Evolutionary conservation across 2,797 vertebrate genomes (phyloP).

Genomic region (Danio jaintianensis): DNA sequence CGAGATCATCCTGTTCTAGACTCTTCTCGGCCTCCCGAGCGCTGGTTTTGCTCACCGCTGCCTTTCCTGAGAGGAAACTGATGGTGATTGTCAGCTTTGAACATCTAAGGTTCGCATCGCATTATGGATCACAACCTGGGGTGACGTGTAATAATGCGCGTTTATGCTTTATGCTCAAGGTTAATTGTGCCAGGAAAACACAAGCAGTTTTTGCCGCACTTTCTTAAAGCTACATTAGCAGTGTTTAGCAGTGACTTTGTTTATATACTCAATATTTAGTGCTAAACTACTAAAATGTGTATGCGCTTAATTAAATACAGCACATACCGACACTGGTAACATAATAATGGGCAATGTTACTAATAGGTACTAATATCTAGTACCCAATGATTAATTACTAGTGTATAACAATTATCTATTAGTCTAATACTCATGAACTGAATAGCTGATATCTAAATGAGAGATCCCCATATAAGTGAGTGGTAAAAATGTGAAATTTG

Average conservation of each 20-base stretch:
- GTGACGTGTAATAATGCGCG: not conserved
- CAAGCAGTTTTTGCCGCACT: not conserved
- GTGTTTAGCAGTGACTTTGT: not conserved
- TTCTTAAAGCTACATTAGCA: not conserved
- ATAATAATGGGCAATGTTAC: too few relatives aligned
- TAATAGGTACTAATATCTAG: not conserved
- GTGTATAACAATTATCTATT: too few relatives aligned
- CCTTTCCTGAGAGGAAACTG: not conserved
- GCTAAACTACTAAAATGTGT: not conserved
- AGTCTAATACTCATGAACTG: too few relatives aligned
- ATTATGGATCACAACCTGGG: not conserved
- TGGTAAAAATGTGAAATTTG: too few relatives aligned
- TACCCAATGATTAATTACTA: too few relatives aligned
- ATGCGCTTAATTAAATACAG: not conserved
- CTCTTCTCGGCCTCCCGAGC: constrained; percentile 1
- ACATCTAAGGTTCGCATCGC: not conserved
- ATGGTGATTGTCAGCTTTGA: not conserved
- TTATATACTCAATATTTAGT: not conserved
- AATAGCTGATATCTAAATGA: too few relatives aligned
- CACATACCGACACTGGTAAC: too few relatives aligned
- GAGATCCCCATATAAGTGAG: too few relatives aligned
- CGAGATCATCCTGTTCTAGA: constrained; percentile 32
- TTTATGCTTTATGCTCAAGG: constrained; percentile 2
- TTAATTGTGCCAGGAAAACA: not conserved
- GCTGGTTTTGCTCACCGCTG: not conserved